Evolutionary conservation across 2,888 invertebrate genomes (phyloP).

Genomic region (Carpatolechia fugitivella): DNA sequence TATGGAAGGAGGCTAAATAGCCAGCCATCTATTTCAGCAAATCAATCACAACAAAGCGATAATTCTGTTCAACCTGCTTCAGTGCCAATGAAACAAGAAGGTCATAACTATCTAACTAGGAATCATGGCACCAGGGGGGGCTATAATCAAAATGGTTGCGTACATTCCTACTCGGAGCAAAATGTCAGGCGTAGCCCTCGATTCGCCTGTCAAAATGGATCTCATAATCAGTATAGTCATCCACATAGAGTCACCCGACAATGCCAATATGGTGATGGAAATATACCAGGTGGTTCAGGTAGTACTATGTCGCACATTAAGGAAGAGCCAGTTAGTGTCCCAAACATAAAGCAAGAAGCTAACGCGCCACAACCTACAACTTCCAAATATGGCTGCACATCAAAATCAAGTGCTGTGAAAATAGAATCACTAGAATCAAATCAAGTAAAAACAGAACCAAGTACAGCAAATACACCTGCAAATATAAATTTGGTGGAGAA

Average conservation of each 20-base stretch:
- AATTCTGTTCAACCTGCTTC: slow-evolving; percentile 19
- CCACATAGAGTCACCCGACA: slow-evolving; percentile 32
- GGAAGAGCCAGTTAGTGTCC: slow-evolving; percentile 46
- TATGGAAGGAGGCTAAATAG: slow-evolving; percentile 21
- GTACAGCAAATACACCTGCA: slow-evolving; percentile 22
- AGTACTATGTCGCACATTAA: slow-evolving; percentile 44
- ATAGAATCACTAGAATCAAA: slow-evolving; percentile 37
- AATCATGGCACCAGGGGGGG: slow-evolving; percentile 17
- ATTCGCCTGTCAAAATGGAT: slow-evolving; percentile 31
- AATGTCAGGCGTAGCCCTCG: slow-evolving; percentile 27
- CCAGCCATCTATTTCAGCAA: slow-evolving; percentile 20
- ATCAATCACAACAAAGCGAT: slow-evolving; percentile 24
- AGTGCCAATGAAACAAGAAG: slow-evolving; percentile 14
- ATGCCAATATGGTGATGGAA: slow-evolving; percentile 32
- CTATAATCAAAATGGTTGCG: neutral
- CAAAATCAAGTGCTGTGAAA: slow-evolving; percentile 38
- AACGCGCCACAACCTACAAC: slow-evolving; percentile 20
- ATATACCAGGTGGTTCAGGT: slow-evolving; percentile 25
- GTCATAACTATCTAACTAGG: neutral
- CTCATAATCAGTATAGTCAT: slow-evolving; percentile 40
- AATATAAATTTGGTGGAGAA: slow-evolving; percentile 25
- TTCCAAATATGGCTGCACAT: slow-evolving; percentile 16
- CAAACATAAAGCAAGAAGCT: slow-evolving; percentile 49
- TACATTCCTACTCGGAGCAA: slow-evolving; percentile 11
- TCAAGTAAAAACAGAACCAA: slow-evolving; percentile 50